These are phyloP conservation scores for Pelusios castaneus DNA, from an alignment of 2,113 vertebrate genomes.

Conservation along the genomic window DNA sequence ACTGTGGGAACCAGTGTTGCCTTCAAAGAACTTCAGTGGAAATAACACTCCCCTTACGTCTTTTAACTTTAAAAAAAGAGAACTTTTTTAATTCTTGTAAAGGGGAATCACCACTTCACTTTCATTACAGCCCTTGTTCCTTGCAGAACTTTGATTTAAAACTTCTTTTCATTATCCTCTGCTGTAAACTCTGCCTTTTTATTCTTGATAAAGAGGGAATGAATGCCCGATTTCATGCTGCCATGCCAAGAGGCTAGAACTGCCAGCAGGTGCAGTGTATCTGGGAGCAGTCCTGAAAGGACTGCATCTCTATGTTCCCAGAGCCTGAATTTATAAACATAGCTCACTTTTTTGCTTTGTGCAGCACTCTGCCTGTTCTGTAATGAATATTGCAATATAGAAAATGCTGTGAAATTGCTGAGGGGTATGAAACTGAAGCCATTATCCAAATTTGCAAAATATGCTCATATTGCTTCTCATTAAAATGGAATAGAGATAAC, in stretches of 20 bases:
- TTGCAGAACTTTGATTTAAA: neutral
- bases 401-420: neutral
- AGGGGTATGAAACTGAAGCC: neutral
- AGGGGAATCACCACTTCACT: neutral
- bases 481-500: neutral
- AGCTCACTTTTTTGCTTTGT: neutral
- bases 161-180: neutral
- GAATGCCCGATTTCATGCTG: neutral
- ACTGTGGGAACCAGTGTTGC: neutral
- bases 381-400: neutral
- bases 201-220: neutral
- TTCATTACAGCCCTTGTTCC: neutral
- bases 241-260: neutral
- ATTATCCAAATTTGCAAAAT: neutral
- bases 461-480: neutral
- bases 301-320: neutral
- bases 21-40: neutral
- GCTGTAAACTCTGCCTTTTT: neutral
- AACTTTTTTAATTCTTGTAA: neutral
- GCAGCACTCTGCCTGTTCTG: neutral
- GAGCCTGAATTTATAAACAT: neutral
- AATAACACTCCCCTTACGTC: neutral
- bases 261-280: neutral
- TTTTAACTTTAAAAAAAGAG: neutral
- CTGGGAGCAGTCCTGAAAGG: neutral